Evolutionary conservation across 2,888 invertebrate genomes (phyloP), one percentile per base, ranked within the genome.

Genomic region (Listrodromus nycthemerus): DNA sequence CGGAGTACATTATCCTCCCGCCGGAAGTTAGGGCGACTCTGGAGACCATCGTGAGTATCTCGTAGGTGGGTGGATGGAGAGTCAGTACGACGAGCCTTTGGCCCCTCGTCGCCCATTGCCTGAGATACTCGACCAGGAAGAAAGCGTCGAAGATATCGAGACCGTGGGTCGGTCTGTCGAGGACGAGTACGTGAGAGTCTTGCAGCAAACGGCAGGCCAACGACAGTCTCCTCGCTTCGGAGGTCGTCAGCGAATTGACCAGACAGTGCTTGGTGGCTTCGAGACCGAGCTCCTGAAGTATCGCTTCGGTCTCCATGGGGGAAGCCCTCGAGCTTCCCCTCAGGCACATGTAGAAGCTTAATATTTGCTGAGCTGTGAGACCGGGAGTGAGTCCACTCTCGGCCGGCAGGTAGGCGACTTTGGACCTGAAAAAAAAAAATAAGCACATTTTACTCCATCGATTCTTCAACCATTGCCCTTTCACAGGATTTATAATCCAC

Each of bases 111-210:
- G 97, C 97, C 98, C 98, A 99, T 92, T 98, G 98, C 86, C 98
- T 95, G 87, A 99, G 94, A 93, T 98, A 99, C 93, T 99, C 98
- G 80, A 99, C 97, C 69, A 99, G 94, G 93, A 99, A 99, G 94
- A 98, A 99, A 0, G 98, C 98, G 91, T 99, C 99, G 90, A 99
- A 98, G 86, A 99, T 98, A 91, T 99, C 98, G 96, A 98, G 97
- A 80, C 97, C 97, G 89, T 96, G 95, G 0, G 97, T 97, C 0
- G 98, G 97, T 93, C 98, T 97, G 93, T 98, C 98, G 79, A 98
- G 94, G 37, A 98, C 95, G 0, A 99, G 95, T 63, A 99, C 95
- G 82, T 98, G 97, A 87, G 97, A 97, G 91, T 98, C 97, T 45
- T 98, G 95, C 55, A 98, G 94, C 50, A 99, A 94, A 89, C 98